Percentiles rank a stretch among this genome's conserved stretches.
Conservation (phyloP, 2,113 vertebrate species). For the Aphyosemion australe region DNA sequence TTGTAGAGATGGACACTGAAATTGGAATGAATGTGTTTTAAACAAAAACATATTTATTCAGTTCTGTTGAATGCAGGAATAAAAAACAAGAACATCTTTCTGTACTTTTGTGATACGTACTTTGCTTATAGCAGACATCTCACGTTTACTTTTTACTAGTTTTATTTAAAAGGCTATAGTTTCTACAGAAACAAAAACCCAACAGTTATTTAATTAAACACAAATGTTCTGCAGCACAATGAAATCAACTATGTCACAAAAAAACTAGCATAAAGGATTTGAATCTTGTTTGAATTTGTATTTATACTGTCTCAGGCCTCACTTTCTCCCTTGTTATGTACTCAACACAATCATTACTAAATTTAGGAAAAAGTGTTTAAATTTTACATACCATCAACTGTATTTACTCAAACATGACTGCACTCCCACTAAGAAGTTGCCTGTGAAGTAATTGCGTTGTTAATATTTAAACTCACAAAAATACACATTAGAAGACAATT, state of each 20-base stretch:
- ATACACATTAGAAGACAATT: neutral
- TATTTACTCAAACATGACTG: neutral
- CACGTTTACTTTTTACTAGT: too few relatives aligned
- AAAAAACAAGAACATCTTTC: neutral
- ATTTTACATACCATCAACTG: neutral
- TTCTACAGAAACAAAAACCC: too few relatives aligned
- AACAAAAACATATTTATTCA: neutral
- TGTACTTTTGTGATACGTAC: neutral
- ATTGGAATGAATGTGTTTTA: neutral
- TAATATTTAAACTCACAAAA: constrained; percentile 22
- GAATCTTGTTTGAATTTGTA: too few relatives aligned
- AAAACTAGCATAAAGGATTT: too few relatives aligned
- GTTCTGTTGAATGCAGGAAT: neutral
- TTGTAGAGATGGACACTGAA: neutral
- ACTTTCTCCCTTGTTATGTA: too few relatives aligned
- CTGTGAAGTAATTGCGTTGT: neutral
- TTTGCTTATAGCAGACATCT: too few relatives aligned
- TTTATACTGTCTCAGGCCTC: too few relatives aligned
- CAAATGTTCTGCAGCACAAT: too few relatives aligned
- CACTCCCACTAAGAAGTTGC: neutral
- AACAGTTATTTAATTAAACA: too few relatives aligned
- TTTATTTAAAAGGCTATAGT: too few relatives aligned
- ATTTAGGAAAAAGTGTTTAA: neutral
- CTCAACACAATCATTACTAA: too few relatives aligned
- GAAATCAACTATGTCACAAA: too few relatives aligned